Evolutionary conservation across 2,113 vertebrate genomes (phyloP), one percentile per base, ranked within the genome.

Genomic region (Noturus placidus): DNA sequence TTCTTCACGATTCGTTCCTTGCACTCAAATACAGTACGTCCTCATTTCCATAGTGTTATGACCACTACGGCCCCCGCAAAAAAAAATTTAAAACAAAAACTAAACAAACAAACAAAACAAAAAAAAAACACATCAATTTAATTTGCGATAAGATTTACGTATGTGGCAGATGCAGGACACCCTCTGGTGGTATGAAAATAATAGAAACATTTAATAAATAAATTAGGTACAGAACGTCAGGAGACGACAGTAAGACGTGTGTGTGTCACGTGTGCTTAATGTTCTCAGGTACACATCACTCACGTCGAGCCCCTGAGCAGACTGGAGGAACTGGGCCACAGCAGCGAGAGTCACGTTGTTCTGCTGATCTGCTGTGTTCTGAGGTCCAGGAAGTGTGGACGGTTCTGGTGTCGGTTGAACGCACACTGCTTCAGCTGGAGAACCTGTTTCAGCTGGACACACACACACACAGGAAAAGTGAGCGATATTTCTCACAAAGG

Each of bases 251-350:
- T 59, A 19, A 59, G 57, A 22, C 6, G 57, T 65, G 9, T n/a
- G 2, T 13, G 3, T 30, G 63, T 61, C 0, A 5, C 1, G 4
- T 19, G 17, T 4, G n/a, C 13, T 14, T 14, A 30, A 65, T 4
- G 25, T 20, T 30, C 14, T 30, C 9, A 38, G 6, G 22, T 54
- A n/a, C 10, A 9, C 14, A 10, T 57, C 15, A 19, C 88, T 95
- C 95, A 99, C 98, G 95, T 99, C 97, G 0, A 98, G 95, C 81
- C 97, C 96, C 90, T 98, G 97, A 0, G 97, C 96, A 59, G 97
- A 96, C 92, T 98, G 97, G 91, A 99, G 97, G 74, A 99, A 92
- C 82, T 99, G 98, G 83, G 98, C 96, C 87, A 99, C 97, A 30
- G 97, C 97, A 86, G 98, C 96, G 80, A 99, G 97, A 82, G 98